Percentiles rank a stretch among this genome's conserved stretches.
Conservation (phyloP, 2,113 vertebrate species). For the Pogona vitticeps region DNA sequence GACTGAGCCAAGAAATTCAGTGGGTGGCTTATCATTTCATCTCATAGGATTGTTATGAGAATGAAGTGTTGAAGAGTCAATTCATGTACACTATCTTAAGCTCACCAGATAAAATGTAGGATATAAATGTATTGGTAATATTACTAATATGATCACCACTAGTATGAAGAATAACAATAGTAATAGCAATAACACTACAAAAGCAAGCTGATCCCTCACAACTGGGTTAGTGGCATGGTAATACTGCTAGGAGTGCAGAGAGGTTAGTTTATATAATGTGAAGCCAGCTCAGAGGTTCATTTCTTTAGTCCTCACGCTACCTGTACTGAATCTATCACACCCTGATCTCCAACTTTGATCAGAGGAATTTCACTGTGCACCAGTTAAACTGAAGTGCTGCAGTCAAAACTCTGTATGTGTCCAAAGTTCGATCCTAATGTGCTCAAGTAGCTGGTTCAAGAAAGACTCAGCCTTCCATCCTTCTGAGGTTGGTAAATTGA, state of each 20-base stretch:
- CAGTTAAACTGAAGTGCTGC: too few species aligned
- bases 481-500: too few species aligned
- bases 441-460: too few species aligned
- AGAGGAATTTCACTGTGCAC: too few species aligned
- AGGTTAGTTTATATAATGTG: neutral
- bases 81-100: neutral
- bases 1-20: neutral
- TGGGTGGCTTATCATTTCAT: neutral
- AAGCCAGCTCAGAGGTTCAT: neutral
- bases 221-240: neutral
- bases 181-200: neutral
- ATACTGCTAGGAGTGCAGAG: neutral
- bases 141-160: neutral
- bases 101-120: neutral
- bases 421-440: too few species aligned
- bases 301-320: too few species aligned
- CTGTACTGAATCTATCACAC: neutral
- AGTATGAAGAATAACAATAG: neutral
- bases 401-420: too few species aligned
- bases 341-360: too few species aligned
- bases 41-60: neutral
- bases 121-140: neutral
- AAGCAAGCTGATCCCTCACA: neutral
- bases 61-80: neutral
- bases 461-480: too few species aligned